Base-by-base conservation (phyloP, 2,888 invertebrate species). In the Uropetala carovei region DNA sequence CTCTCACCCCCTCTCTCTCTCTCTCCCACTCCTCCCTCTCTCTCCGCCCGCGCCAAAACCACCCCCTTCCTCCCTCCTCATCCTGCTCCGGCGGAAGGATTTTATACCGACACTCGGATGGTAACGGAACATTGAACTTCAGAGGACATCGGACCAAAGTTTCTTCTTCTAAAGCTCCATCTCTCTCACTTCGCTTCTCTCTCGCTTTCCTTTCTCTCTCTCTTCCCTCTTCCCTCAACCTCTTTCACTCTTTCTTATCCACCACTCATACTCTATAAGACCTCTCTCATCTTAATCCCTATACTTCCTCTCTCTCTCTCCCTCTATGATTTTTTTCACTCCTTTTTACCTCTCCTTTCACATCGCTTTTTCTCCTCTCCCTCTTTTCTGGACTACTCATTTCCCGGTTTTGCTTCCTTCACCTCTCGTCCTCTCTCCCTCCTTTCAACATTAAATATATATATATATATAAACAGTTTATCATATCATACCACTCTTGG, bases 31-130 rank as follows among this genome's bases (percentile, higher is more conserved):
- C 75, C 68, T 18, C 68, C 43, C 43, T 43, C 22, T 68, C 68
- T 68, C 68, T n/a, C 10, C 75, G 22, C 11, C 13, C 75, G 18
- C 75, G 27, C 75, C 75, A 27, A 27, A 8, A 43, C 75, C 75
- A 22, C 75, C 27, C 27, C 13, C 75, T 75, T 75, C 13, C 75
- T 18, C 64, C 43, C n/a, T 64, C 64, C 64, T n/a, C 64, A 64
- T 64, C 64, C 68, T 11, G 9, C 11, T 68, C n/a, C 68, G 10
- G 68, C 18, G 68, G 68, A 68, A 68, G 68, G 68, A 68, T 75
- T 75, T 75, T 75, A 75, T 22, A 27, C 75, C 75, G 75, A 75
- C 27, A 75, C 75, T 75, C 75, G 18, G 75, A 75, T 75, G 75
- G 75, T 13, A 75, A 75, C 75, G 75, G 75, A 27, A 75, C 75